Conservation (phyloP, 2,113 vertebrate species). For the Pogonocichla stellata region DNA sequence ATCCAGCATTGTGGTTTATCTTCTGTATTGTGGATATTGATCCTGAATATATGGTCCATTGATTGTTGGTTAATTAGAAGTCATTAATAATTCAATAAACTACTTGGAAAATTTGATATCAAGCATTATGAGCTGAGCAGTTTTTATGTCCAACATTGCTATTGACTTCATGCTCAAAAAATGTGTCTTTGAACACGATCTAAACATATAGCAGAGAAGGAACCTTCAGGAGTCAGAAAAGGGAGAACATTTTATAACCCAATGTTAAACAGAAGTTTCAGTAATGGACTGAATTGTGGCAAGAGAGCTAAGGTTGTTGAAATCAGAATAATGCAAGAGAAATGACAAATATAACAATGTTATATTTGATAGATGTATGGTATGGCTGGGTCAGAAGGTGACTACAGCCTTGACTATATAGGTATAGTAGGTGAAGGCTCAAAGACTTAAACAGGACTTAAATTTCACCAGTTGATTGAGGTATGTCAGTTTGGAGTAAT, state of each 20-base stretch:
- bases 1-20: not conserved
- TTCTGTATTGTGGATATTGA: not conserved
- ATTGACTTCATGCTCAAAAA: not conserved
- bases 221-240: not conserved
- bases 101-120: not conserved
- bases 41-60: not conserved
- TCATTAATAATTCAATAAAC: not conserved
- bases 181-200: not conserved
- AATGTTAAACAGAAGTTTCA: not conserved
- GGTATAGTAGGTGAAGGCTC: not conserved
- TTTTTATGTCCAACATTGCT: not conserved
- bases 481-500: not conserved
- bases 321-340: not conserved
- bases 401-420: not conserved
- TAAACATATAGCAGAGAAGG: not conserved
- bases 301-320: not conserved
- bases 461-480: not conserved
- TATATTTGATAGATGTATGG: not conserved
- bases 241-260: not conserved
- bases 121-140: not conserved
- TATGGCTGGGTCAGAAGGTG: not conserved
- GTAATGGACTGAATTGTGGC: not conserved
- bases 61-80: not conserved
- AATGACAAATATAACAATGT: not conserved
- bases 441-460: not conserved